Base-by-base conservation (phyloP, 2,888 invertebrate genomes). In the Frankliniella fusca region DNA sequence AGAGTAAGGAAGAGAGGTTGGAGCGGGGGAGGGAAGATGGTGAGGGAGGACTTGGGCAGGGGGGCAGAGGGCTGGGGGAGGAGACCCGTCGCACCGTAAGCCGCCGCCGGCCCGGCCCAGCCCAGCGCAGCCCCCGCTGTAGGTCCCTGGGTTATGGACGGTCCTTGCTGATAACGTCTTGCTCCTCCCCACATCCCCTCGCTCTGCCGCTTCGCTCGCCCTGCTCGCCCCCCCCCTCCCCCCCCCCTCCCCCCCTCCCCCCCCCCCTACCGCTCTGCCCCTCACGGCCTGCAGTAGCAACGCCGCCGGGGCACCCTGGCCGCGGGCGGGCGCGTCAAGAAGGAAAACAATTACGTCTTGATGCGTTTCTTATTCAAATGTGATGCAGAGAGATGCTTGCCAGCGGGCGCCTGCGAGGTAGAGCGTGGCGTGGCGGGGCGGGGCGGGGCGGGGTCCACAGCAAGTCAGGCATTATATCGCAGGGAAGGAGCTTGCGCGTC, bases 331-430 rank as follows among this genome's bases (percentile, higher is more conserved):
- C n/a, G 70, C 70, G 70, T 76, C 70, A 76, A 76, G 70, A 76
- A 23, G 70, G 70, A 76, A 76, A 76, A 76, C 70, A 76, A 76
- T 76, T 76, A 76, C 70, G 70, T 76, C 70, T 76, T 76, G 70
- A 76, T 76, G 70, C 70, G 70, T 76, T 76, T 76, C 70, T 76
- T 76, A 76, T 76, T 76, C 70, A 76, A 76, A 76, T 76, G 70
- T 76, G 70, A 54, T 54, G 54, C 54, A 54, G 15, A 15, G 54
- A 23, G 70, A 76, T 76, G 70, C 70, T 54, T 15, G 70, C 70
- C 27, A 12, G 54, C 54, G 54, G 54, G 15, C 54, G 12, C 15
- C 54, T 54, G 54, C 38, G 54, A 54, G 54, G 54, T 38, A 38
- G 38, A 2, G 38, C 38, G 38, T 2, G 3, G 61, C 18, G 18